phyloP scores from a whole-genome alignment of 2,888 invertebrate genomes.

The Dynastes tityus region DNA sequence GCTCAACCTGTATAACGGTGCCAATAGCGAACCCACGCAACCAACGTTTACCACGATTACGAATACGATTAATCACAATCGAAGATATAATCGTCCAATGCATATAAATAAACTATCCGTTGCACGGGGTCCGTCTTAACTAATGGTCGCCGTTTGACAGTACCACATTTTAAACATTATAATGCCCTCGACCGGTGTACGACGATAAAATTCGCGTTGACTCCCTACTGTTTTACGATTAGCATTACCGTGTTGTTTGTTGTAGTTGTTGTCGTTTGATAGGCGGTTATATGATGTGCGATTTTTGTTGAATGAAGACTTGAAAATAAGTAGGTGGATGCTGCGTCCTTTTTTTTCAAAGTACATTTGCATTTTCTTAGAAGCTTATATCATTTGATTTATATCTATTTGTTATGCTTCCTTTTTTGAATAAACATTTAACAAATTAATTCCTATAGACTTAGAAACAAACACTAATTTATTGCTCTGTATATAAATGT shows the following conservation, averaged over 20 bases:
- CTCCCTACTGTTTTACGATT: conserved; percentile 53
- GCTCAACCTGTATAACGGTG: neutral
- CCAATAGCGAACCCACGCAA: conserved; percentile 2
- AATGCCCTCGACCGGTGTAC: conserved; percentile 19
- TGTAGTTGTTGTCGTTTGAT: neutral
- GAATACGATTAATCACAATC: conserved; percentile 54
- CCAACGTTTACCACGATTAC: conserved; percentile 49
- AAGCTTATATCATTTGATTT: too few species aligned
- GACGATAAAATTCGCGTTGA: conserved; percentile 45
- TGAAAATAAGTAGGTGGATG: too few species aligned
- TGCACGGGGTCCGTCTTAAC: conserved; percentile 48
- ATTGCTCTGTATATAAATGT: too few species aligned
- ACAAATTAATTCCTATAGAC: too few species aligned
- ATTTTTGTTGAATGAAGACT: too few species aligned
- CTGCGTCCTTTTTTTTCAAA: too few species aligned
- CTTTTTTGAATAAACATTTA: too few species aligned
- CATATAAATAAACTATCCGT: conserved; percentile 52
- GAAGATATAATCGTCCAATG: conserved; percentile 51
- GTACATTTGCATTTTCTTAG: too few species aligned
- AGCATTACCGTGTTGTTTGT: conserved; percentile 35
- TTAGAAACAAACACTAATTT: too few species aligned
- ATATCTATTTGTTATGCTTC: too few species aligned
- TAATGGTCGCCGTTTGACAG: conserved; percentile 50
- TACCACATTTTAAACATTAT: conserved; percentile 41
- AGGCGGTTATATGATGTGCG: neutral